These are phyloP conservation scores for Philereme vetulata DNA, from an alignment of 2,888 invertebrate species.

Conservation along the genomic window DNA sequence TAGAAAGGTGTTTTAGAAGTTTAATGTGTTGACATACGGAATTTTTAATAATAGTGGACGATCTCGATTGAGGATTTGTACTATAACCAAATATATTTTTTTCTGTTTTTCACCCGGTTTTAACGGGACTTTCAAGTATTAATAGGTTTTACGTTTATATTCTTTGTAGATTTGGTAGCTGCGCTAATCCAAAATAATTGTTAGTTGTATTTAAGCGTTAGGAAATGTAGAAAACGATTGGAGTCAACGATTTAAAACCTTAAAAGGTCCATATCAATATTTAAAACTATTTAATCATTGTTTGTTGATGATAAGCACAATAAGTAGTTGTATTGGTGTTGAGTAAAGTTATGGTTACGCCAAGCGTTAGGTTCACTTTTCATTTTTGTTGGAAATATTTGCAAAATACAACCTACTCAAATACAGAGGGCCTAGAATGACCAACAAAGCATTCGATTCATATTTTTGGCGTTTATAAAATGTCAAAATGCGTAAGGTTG, in stretches of 20 bases:
- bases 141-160: slow-evolving; percentile 67
- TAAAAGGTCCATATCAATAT: slow-evolving; percentile 83
- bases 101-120: slow-evolving; percentile 69
- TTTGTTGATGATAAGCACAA: slow-evolving; percentile 79
- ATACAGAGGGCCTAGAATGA: slow-evolving; percentile 1
- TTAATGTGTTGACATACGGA: slow-evolving; percentile 77
- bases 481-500: no score
- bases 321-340: slow-evolving; percentile 76
- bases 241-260: slow-evolving; percentile 75
- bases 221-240: slow-evolving; percentile 63
- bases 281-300: slow-evolving; percentile 79
- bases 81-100: slow-evolving; percentile 72
- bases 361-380: slow-evolving; percentile 65
- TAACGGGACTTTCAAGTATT: slow-evolving; percentile 80
- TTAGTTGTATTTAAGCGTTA: slow-evolving; percentile 70
- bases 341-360: slow-evolving; percentile 53
- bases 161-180: slow-evolving; percentile 60
- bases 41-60: slow-evolving; percentile 59
- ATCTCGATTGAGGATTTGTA: slow-evolving; percentile 67
- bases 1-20: slow-evolving; percentile 67
- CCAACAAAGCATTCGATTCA: no score
- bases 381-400: slow-evolving; percentile 24
- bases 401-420: slow-evolving; percentile 19
- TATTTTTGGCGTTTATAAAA: no score
- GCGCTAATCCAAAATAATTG: slow-evolving; percentile 58